Percentiles rank a stretch among this genome's conserved stretches.
Evolutionary conservation across 2,888 invertebrate genomes (phyloP).

Genomic region (Ormyrus rosae): DNA sequence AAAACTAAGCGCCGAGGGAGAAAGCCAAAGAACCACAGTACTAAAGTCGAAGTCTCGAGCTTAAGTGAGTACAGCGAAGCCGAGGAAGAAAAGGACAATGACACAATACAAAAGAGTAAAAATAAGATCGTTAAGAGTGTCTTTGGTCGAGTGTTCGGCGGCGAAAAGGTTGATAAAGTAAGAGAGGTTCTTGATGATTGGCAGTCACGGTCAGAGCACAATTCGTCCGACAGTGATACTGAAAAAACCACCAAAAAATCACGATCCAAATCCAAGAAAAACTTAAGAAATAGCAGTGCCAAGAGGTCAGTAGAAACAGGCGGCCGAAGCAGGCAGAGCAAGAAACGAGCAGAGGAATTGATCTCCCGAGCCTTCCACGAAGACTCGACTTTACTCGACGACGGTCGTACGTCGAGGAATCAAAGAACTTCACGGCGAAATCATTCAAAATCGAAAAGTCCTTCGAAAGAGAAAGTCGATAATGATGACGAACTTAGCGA

Average conservation of each 20-base stretch:
- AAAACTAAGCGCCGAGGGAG: conserved; percentile 40
- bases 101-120: conserved; percentile 59
- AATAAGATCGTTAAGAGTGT: conserved; percentile 72
- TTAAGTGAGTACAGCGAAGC: conserved; percentile 64
- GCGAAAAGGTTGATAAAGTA: conserved; percentile 71
- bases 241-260: conserved; percentile 20
- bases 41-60: conserved; percentile 48
- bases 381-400: conserved; percentile 61
- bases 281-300: not conserved
- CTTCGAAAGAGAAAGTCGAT: conserved; percentile 50
- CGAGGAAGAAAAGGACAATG: conserved; percentile 63
- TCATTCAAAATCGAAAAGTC: conserved; percentile 21
- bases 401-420: conserved; percentile 32
- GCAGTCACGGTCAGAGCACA: conserved; percentile 70
- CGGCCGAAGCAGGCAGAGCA: conserved; percentile 68
- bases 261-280: conserved; percentile 41
- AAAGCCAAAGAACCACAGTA: conserved; percentile 23
- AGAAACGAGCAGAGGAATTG: conserved; percentile 71
- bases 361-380: conserved; percentile 69
- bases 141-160: conserved; percentile 70
- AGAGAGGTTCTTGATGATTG: conserved; percentile 72
- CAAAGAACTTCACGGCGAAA: conserved; percentile 14
- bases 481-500: conserved; percentile 34
- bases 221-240: conserved; percentile 51
- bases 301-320: not conserved